phyloP scores from a whole-genome alignment of 2,888 invertebrate species.

The Pristionchus fissidentatus region DNA sequence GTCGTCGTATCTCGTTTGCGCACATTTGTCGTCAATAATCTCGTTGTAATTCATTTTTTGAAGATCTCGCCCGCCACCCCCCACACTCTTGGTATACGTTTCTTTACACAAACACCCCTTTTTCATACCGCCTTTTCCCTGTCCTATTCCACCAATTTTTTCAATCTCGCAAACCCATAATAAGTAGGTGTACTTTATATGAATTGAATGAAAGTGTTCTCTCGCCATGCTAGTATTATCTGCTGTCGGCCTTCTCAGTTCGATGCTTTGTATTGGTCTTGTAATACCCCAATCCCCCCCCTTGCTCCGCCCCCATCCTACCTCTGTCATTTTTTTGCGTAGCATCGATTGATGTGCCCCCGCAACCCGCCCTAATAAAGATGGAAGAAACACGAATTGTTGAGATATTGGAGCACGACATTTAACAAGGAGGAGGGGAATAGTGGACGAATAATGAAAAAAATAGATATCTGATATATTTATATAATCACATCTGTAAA shows the following conservation, averaged over 20 bases:
- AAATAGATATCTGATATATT: too few relatives aligned
- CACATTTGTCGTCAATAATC: slow-evolving; percentile 7
- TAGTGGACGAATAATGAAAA: too few relatives aligned
- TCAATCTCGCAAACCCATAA: slow-evolving; percentile 1
- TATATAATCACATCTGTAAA: too few relatives aligned
- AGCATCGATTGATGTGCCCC: background rate
- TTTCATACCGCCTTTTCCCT: background rate
- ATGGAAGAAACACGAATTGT: background rate
- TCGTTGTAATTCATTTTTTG: slow-evolving; percentile 17
- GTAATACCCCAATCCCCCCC: background rate
- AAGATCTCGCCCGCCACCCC: slow-evolving; percentile 17
- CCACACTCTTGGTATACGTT: slow-evolving; percentile 32
- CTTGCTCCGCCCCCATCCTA: background rate
- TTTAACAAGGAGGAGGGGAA: too few relatives aligned
- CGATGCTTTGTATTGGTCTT: too few relatives aligned
- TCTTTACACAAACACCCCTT: background rate
- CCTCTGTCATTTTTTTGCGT: background rate
- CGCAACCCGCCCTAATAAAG: background rate
- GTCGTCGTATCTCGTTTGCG: background rate
- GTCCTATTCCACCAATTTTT: background rate
- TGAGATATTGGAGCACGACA: too few relatives aligned
- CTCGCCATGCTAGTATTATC: slow-evolving; percentile 25
- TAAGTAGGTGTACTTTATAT: slow-evolving; percentile 4
- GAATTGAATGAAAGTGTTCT: background rate
- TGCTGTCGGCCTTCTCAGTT: slow-evolving; percentile 5